Conservation (phyloP, 2,888 invertebrate species). For the Atherix ibis region DNA sequence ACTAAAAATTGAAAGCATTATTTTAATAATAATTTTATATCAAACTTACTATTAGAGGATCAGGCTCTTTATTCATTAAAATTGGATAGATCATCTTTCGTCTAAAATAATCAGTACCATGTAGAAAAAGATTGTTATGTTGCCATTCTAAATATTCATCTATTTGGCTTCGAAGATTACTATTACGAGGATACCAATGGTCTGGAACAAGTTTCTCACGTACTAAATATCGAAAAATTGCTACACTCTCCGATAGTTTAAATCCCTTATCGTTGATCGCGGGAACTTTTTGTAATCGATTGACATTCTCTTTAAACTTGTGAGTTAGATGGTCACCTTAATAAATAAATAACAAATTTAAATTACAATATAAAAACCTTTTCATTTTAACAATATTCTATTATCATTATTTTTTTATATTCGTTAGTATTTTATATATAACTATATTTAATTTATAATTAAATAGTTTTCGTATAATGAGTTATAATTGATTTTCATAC, state of each 20-base stretch:
- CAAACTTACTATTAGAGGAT: slow-evolving; percentile 29
- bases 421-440: too few species aligned
- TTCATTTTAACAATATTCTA: neutral
- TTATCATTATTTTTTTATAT: neutral
- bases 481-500: neutral
- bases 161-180: slow-evolving; percentile 41
- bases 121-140: slow-evolving; percentile 43
- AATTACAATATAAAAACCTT: neutral
- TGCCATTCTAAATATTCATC: slow-evolving; percentile 65
- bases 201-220: slow-evolving; percentile 38
- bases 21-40: neutral
- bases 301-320: slow-evolving; percentile 39
- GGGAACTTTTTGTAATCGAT: slow-evolving; percentile 47
- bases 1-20: slow-evolving; percentile 1
- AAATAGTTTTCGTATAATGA: neutral
- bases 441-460: neutral
- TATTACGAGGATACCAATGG: slow-evolving; percentile 52
- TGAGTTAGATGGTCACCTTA: slow-evolving; percentile 47
- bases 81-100: slow-evolving; percentile 37
- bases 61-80: slow-evolving; percentile 34
- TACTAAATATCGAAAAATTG: slow-evolving; percentile 49
- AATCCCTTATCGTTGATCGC: slow-evolving; percentile 52
- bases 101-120: slow-evolving; percentile 43
- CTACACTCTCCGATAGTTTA: slow-evolving; percentile 48
- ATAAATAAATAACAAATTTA: too few species aligned